Evolutionary conservation across 2,888 invertebrate species (phyloP), one percentile per base, ranked within the genome.

Genomic region (Terebella lapidaria): DNA sequence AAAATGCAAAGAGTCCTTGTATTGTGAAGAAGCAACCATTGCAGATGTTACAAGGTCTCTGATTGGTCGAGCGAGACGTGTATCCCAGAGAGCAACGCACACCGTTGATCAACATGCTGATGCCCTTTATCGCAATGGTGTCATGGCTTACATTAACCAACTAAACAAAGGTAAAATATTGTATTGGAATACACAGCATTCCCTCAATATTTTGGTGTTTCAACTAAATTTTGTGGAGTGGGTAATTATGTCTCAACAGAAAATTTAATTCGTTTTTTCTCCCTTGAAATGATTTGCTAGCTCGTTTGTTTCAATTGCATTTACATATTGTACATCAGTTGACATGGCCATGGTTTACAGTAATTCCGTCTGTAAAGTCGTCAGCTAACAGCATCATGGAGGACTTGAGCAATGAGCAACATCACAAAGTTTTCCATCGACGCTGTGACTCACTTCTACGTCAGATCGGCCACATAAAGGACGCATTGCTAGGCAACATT

Each of bases 31-130:
- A 35, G 42, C 42, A 10, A 10, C n/a, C n/a, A n/a, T 35, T 35
- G 18, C 15, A 5, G 49, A n/a, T 49, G 49, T 49, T 20, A 49
- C 18, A 5, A 10, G 49, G 24, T 10, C 49, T 10, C 22, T 49
- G 49, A 49, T 49, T 49, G 49, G 49, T n/a, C 49, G 49, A 49
- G 49, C 49, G 18, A 15, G 24, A 24, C 49, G 49, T 10, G 24
- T 49, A 22, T 15, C 5, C 5, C 18, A 5, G 18, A 5, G 10
- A 5, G 49, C 49, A 10, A 10, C 24, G 18, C 10, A 5, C 5
- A 22, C 22, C 18, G 22, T 49, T 49, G 49, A 22, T 24, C 10
- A 24, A 10, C 18, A 49, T 24, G 10, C n/a, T 49, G 49, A 49
- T 24, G 49, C 24, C 5, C n/a, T 49, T 24, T 49, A n/a, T 22